Evolutionary conservation across 2,113 vertebrate genomes (phyloP).

Genomic region (Cinclus cinclus): DNA sequence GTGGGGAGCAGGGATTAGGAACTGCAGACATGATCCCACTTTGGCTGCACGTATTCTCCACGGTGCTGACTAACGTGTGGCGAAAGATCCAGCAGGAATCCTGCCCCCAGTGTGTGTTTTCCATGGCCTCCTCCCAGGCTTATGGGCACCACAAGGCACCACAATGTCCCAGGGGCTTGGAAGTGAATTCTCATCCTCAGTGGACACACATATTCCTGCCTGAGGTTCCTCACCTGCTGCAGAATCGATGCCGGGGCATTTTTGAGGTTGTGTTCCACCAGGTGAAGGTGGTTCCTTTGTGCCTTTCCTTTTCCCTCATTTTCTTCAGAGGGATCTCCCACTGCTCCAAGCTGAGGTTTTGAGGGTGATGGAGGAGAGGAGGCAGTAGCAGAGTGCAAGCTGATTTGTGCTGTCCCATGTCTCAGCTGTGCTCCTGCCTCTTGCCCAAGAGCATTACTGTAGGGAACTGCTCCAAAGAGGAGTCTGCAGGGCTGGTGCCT

Average conservation of each 20-base stretch:
- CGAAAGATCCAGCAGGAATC: not conserved
- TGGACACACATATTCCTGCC: accelerated
- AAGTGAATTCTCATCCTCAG: accelerated
- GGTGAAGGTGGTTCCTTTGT: not conserved
- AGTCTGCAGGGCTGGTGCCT: not conserved
- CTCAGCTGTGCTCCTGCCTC: not conserved
- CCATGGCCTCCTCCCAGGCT: not conserved
- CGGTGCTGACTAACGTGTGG: not conserved
- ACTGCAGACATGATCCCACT: accelerated
- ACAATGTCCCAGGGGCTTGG: too few relatives aligned
- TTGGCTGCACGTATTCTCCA: not conserved
- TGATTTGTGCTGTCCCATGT: not conserved
- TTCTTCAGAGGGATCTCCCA: not conserved
- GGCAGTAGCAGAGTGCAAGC: not conserved
- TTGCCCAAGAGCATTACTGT: not conserved
- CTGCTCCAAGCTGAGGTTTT: not conserved
- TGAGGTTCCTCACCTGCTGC: not conserved
- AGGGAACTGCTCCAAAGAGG: not conserved
- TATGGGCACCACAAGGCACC: not conserved
- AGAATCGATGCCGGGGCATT: not conserved
- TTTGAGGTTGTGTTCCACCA: not conserved
- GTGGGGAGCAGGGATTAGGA: not conserved
- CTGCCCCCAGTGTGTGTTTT: not conserved
- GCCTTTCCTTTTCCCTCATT: not conserved
- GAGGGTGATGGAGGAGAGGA: not conserved